Conservation (phyloP, 2,888 invertebrate genomes). For the Acholoe squamosa region DNA sequence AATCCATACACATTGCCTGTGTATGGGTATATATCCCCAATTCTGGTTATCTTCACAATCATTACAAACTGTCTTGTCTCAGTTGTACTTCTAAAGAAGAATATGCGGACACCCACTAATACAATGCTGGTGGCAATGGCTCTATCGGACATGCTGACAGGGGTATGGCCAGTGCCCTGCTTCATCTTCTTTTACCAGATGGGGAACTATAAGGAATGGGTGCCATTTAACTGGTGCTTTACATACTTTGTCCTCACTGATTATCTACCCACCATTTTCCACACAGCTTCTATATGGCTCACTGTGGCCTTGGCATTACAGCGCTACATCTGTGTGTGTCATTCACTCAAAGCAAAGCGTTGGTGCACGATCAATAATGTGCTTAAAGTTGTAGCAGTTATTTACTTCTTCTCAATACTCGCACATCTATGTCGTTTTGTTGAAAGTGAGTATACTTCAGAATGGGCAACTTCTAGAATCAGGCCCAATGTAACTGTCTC, state of each 20-base stretch:
- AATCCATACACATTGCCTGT: constrained; percentile 83
- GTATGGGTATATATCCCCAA: constrained; percentile 92
- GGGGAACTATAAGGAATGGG: constrained; percentile 92
- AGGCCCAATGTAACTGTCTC: constrained; percentile 72
- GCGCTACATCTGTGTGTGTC: constrained; percentile 91
- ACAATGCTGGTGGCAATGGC: constrained; percentile 98
- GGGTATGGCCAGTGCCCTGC: constrained; percentile 84
- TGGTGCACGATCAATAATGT: constrained; percentile 87
- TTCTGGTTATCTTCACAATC: constrained; percentile 93
- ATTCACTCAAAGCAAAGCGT: constrained; percentile 93
- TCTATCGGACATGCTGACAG: constrained; percentile 95
- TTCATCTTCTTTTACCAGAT: constrained; percentile 96
- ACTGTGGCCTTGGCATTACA: constrained; percentile 69
- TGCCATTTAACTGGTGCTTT: constrained; percentile 90
- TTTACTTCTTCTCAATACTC: constrained; percentile 90
- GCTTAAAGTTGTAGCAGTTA: constrained; percentile 90
- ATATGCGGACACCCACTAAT: constrained; percentile 96
- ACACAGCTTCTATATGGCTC: constrained; percentile 68
- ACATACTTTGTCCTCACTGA: constrained; percentile 85
- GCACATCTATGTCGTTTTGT: constrained; percentile 93
- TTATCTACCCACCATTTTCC: constrained; percentile 79
- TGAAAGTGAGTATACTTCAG: constrained; percentile 87
- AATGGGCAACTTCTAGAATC: constrained; percentile 85
- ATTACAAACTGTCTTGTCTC: constrained; percentile 95
- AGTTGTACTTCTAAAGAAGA: constrained; percentile 92